Evolutionary conservation across 1,140 invertebrate genomes (phyloP).

Genomic region (Stratiolaelaps scimitus): DNA sequence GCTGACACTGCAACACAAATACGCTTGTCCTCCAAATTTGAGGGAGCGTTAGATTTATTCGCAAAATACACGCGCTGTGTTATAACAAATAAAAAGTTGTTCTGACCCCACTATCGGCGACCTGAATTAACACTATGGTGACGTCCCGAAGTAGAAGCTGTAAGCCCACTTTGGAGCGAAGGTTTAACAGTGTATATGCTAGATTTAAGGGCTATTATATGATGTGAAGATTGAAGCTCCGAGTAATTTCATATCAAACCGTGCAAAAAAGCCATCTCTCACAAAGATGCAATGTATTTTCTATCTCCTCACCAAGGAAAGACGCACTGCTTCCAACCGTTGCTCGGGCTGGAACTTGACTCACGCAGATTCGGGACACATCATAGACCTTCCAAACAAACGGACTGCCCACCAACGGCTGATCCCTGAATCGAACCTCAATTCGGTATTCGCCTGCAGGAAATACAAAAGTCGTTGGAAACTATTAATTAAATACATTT

Average conservation of each 20-base stretch:
- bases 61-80: too few relatives aligned
- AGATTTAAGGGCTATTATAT: neutral
- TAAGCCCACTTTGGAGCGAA: too few relatives aligned
- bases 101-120: too few relatives aligned
- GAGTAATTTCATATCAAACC: neutral
- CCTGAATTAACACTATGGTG: too few relatives aligned
- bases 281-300: too few relatives aligned
- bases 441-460: slow-evolving; percentile 75
- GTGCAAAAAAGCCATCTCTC: too few relatives aligned
- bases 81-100: too few relatives aligned
- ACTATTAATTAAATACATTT: slow-evolving; percentile 31
- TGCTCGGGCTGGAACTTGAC: slow-evolving; percentile 72
- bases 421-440: slow-evolving; percentile 57
- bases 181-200: too few relatives aligned
- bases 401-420: slow-evolving; percentile 67
- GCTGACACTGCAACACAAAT: too few relatives aligned
- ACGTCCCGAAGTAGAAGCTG: too few relatives aligned
- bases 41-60: too few relatives aligned
- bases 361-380: slow-evolving; percentile 82
- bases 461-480: neutral
- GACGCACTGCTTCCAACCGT: slow-evolving; percentile 79
- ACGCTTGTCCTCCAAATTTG: too few relatives aligned
- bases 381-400: slow-evolving; percentile 90
- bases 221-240: neutral
- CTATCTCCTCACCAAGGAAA: slow-evolving; percentile 55